Base-by-base conservation (phyloP, 2,113 vertebrate species). In the Osmerus eperlanus region DNA sequence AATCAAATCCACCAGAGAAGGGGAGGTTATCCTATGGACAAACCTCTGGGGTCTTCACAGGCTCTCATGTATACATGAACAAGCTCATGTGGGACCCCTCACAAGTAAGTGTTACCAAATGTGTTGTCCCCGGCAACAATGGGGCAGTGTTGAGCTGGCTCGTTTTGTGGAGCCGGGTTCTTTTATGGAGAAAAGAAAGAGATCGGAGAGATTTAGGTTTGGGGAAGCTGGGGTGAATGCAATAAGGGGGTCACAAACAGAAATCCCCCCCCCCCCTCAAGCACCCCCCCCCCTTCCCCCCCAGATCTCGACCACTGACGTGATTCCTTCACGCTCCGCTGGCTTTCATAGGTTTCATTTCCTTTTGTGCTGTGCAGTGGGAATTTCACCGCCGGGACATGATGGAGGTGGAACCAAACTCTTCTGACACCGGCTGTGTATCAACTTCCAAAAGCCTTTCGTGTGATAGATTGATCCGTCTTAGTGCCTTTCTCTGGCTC, bases 91-190 rank as follows among this genome's bases (percentile, higher is more conserved):
- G 67, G 60, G 58, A 74, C 23, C 59, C 71, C 25, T 54, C 73
- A 81, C 66, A 79, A 74, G 77, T 89, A 91, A 92, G 73, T 89
- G 85, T 63, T 82, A 80, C 86, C 91, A 92, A 90, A 92, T 90
- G 89, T 28, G 3, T 65, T 67, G 47, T 60, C 23, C 72, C 67
- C 23, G 64, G 58, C 59, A 91, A 90, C 88, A 91, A 89, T 89
- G 86, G 85, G 72, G 85, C 88, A 88, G 77, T 92, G 86, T 90
- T 86, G 53, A 78, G 77, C 55, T 2, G 72, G 81, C 67, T 76
- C 68, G 71, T 77, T 70, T 70, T 53, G 28, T 2, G 83, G 70
- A 74, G 63, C 47, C 19, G 8, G 15, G 4, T 29, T 7, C 41
- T 78, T 79, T 59, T 67, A 77, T 81, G 41, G 19, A 18, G 25